Evolutionary conservation across 23 tunicate species (phyloP).

Genomic region (Halocynthia roretzi): DNA sequence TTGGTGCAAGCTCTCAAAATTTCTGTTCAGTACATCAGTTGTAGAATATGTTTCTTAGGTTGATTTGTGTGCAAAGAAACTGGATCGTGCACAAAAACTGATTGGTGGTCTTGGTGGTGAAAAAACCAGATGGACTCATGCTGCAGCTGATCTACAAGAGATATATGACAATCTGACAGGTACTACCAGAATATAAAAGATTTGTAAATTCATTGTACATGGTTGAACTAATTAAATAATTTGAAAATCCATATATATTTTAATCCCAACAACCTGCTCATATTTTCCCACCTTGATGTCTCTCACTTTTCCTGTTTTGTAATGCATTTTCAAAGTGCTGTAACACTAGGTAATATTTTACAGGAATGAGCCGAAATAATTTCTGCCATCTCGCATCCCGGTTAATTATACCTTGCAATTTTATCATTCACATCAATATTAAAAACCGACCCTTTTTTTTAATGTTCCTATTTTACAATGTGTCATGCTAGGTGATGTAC

Average conservation of each 20-base stretch:
- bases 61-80: constrained; percentile 95
- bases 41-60: constrained; percentile 33
- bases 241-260: too few species aligned
- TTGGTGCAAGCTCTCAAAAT: neutral
- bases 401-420: too few species aligned
- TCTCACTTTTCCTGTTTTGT: too few species aligned
- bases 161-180: constrained; percentile 95
- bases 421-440: neutral
- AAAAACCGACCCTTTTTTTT: neutral
- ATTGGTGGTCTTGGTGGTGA: constrained; percentile 99
- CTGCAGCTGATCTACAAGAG: constrained; percentile 73
- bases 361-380: too few species aligned
- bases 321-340: too few species aligned
- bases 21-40: neutral
- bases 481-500: constrained; percentile 76
- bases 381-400: too few species aligned
- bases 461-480: neutral
- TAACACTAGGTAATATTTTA: neutral
- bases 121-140: constrained; percentile 96
- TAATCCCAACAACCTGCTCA: too few species aligned
- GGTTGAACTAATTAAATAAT: neutral
- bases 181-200: neutral
- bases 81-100: constrained; percentile 93
- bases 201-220: neutral
- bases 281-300: too few species aligned